Conservation (phyloP, 2,888 invertebrate species). For the Synergus japonicus region DNA sequence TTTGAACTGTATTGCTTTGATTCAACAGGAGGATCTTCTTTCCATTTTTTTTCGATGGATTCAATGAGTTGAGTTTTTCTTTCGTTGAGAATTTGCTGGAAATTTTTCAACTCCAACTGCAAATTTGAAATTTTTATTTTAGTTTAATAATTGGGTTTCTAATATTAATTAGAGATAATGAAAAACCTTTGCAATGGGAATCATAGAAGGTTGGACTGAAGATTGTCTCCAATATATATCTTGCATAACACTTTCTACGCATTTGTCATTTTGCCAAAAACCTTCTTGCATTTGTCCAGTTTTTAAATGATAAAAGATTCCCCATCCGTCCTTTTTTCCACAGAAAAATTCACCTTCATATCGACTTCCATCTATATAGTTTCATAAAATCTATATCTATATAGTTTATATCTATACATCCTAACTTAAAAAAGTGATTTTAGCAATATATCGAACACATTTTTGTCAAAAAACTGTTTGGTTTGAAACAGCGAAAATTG, state of each 20-base stretch:
- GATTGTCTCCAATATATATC: slow-evolving; percentile 82
- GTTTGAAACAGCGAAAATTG: not conserved
- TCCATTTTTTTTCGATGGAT: not conserved
- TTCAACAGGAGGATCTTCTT: slow-evolving; percentile 5
- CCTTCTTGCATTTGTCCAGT: slow-evolving; percentile 84
- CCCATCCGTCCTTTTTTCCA: slow-evolving; percentile 81
- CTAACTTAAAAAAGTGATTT: no score
- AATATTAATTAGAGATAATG: not conserved
- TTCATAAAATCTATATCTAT: no score
- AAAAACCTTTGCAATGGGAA: slow-evolving; percentile 79
- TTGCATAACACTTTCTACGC: slow-evolving; percentile 79
- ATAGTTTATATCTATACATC: no score
- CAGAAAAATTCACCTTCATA: slow-evolving; percentile 83
- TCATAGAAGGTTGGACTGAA: slow-evolving; percentile 79
- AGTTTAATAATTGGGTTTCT: not conserved
- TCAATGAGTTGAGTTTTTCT: slow-evolving; percentile 27
- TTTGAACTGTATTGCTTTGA: not conserved
- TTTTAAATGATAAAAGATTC: slow-evolving; percentile 82
- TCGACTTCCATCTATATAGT: slow-evolving; percentile 79
- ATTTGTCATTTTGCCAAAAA: slow-evolving; percentile 80
- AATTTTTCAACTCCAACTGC: slow-evolving; percentile 43
- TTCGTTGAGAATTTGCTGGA: slow-evolving; percentile 11
- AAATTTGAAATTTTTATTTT: not conserved
- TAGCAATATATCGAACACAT: no score
- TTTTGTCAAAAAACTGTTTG: not conserved